A percentile compares a stretch with the other conserved stretches of the same genome.
phyloP scores from a whole-genome alignment of 2,888 invertebrate species.

The Patella pellucida region DNA sequence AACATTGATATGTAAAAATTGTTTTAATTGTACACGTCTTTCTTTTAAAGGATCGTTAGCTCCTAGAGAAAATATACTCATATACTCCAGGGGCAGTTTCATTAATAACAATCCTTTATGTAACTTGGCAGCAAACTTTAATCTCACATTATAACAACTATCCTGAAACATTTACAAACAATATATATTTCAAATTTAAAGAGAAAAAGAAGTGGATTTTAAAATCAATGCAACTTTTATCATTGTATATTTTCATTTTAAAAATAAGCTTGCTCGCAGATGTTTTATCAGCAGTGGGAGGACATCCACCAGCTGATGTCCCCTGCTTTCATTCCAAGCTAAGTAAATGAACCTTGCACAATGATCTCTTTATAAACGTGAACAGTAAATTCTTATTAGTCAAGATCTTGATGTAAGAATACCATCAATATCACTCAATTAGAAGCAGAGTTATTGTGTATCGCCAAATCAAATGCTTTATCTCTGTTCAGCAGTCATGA shows the following conservation, averaged over 20 bases:
- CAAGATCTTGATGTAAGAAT: too few species aligned
- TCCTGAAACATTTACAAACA: constrained; percentile 60
- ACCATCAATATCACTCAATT: too few species aligned
- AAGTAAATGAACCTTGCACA: too few species aligned
- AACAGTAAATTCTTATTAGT: too few species aligned
- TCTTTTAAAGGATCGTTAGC: constrained; percentile 90
- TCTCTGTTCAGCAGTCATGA: too few species aligned
- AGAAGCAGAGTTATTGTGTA: too few species aligned
- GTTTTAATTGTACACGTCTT: constrained; percentile 76
- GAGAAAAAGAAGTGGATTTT: background rate
- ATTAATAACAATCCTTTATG: constrained; percentile 84
- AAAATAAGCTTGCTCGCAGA: background rate
- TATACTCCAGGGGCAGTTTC: constrained; percentile 90
- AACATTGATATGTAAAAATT: constrained; percentile 90
- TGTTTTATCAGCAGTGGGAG: too few species aligned
- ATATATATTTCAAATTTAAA: background rate
- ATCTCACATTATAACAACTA: constrained; percentile 78
- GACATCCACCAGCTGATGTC: too few species aligned
- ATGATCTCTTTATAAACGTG: too few species aligned
- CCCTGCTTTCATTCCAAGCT: too few species aligned
- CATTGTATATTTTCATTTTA: background rate
- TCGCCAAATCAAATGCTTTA: too few species aligned
- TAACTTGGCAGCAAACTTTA: constrained; percentile 89
- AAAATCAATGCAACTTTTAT: background rate
- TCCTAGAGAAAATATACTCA: constrained; percentile 93